Evolutionary conservation across 2,888 invertebrate species (phyloP), one percentile per base, ranked within the genome.

Genomic region (Sinodicranocentrus sp.): DNA sequence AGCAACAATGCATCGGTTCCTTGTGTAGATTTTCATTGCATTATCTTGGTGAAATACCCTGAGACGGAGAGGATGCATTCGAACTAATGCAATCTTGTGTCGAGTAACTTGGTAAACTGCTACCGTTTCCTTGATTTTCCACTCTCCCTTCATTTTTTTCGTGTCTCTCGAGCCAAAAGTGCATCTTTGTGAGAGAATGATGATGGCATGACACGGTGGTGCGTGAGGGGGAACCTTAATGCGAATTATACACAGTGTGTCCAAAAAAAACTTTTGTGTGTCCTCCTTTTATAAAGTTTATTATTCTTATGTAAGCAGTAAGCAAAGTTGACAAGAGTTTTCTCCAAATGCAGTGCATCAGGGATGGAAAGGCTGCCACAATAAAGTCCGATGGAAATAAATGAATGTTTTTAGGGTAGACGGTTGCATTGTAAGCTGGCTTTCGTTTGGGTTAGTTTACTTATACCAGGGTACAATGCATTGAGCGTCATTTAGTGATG

Each of bases 151-250:
- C 26, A 25, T 52, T 52, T 48, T 48, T 26, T 6, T 6, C 17
- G 17, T 48, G 25, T 52, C 21, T 21, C 54, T 23, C 8, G n/a
- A 13, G 8, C 68, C 33, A 39, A 71, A 78, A 71, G 70, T 79
- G 71, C 79, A 79, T 79, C 77, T 59, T 44, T 67, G 61, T 52
- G 54, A 68, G 61, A 28, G 65, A 54, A 77, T 68, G 77, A 59
- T 77, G 65, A 78, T 70, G 67, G 61, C 75, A 63, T 48, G 33
- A 28, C 17, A 15, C 17, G 15, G 52, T 79, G 63, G 52, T 79
- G 63, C 79, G 71, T 71, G 79, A 79, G 61, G 79, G 77, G 79
- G 39, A 25, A 71, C 19, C 54, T 71, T 79, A 79, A 79, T 79
- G 79, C 48, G 28, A 1, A 72, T 73, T 65, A 23, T 33, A 44